Evolutionary conservation across 1,140 invertebrate species (phyloP).

Genomic region (Solenopsis invicta): DNA sequence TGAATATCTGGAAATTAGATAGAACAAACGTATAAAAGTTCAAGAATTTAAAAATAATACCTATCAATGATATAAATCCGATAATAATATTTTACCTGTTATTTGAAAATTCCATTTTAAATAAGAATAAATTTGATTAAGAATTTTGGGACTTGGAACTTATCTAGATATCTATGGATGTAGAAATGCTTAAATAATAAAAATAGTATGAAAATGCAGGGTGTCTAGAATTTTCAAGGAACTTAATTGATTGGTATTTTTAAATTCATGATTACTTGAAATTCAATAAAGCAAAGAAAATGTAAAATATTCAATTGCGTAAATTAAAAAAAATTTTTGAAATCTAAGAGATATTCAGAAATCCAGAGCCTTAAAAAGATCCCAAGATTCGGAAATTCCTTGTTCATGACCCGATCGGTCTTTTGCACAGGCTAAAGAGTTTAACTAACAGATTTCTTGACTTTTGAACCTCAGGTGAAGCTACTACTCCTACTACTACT

Average conservation of each 20-base stretch:
- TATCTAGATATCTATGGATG: neutral
- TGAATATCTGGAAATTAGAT: neutral
- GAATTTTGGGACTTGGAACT: neutral
- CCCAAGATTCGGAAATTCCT: conserved; percentile 56
- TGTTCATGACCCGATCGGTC: conserved; percentile 52
- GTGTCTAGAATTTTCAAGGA: neutral
- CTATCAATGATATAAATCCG: neutral
- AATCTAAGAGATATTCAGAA: neutral
- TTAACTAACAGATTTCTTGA: conserved; percentile 86
- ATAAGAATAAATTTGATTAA: neutral
- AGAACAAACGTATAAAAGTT: conserved; percentile 5
- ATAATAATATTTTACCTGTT: neutral
- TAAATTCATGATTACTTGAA: neutral
- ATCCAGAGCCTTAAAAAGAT: conserved; percentile 21
- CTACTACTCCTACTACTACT: conserved; percentile 81
- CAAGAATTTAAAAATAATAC: neutral
- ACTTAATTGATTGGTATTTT: neutral
- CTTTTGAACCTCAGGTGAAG: conserved; percentile 87
- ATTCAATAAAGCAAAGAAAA: neutral
- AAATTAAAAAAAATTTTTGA: neutral
- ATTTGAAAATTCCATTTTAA: neutral
- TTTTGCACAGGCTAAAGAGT: conserved; percentile 55
- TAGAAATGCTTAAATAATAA: neutral
- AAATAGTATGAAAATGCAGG: neutral
- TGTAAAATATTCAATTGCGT: neutral